Evolutionary conservation across 2,888 invertebrate species (phyloP), one percentile per base, ranked within the genome.

Genomic region (Cataglyphis livida): DNA sequence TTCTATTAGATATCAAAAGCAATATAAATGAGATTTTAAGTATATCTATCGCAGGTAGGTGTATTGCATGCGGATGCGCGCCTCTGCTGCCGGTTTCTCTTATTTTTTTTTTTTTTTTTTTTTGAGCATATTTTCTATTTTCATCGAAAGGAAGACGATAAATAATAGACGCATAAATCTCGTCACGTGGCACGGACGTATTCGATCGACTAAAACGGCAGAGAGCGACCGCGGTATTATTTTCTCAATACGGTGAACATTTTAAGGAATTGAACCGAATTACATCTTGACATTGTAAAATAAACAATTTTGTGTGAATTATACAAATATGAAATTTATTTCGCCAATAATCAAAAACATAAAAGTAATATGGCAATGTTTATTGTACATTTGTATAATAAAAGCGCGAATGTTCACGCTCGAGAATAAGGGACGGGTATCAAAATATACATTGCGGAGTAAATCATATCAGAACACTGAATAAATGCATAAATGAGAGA

Each of bases 21-120:
- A 91, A 92, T 92, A 92, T 93, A 93, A 92, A 93, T 92, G 93
- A 93, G 93, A 92, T 92, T 92, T 92, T 93, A 93, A 93, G 92
- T 93, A 93, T 91, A 91, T 87, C 87, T 89, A 91, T 88, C 85
- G 88, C 61, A 75, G 81, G 75, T 66, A 68, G 64, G 78, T 82
- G 82, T 76, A 76, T 75, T 32, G 71, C 84, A 85, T 75, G 85
- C 78, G 83, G 3, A 32, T 65, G 82, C 70, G 59, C 9, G 51
- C 44, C 81, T 38, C 38, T 68, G 21, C 61, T 3, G 32, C 25
- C 57, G 48, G 64, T 35, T 44, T 78, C 66, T 73, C 73, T 65
- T 21, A 21, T 21, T 61, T 76, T 68, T 25, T 25, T 1, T 78
- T 78, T 83, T 85, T 78, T 83, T 83, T 85, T 5, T 48, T 18